Conservation (phyloP, 1,140 invertebrate genomes). For the Drosophila burlai region DNA sequence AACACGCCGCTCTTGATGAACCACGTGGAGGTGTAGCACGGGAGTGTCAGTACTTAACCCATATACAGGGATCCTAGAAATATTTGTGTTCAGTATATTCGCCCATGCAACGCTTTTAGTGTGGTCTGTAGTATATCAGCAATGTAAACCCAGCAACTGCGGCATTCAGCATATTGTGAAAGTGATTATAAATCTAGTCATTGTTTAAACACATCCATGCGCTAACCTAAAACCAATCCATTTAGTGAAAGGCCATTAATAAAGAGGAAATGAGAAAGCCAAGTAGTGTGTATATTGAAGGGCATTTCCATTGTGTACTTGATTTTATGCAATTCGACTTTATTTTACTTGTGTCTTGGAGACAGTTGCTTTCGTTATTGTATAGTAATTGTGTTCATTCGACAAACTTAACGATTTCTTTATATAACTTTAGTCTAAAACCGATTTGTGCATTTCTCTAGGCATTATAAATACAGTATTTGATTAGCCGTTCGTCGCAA, state of each 20-base stretch:
- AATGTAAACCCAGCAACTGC: conserved; percentile 31
- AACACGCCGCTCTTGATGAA: conserved; percentile 80
- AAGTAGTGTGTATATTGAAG: conserved; percentile 8
- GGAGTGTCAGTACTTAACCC: conserved; percentile 20
- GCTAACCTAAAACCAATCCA: conserved; percentile 27
- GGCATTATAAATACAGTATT: conserved; percentile 54
- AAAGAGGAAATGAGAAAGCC: conserved; percentile 8
- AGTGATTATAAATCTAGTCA: conserved; percentile 82
- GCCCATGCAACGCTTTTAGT: conserved; percentile 63
- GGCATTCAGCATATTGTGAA: conserved; percentile 75
- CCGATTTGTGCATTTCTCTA: conserved; percentile 77
- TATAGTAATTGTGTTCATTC: conserved; percentile 53
- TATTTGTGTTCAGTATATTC: conserved; percentile 56
- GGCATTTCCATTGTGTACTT: conserved; percentile 30
- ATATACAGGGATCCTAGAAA: conserved; percentile 55
- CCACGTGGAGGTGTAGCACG: conserved; percentile 70
- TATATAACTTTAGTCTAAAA: conserved; percentile 73
- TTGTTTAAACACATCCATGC: conserved; percentile 57
- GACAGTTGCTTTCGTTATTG: conserved; percentile 58
- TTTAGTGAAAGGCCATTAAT: conserved; percentile 42
- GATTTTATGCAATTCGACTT: conserved; percentile 37
- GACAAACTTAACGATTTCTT: conserved; percentile 73
- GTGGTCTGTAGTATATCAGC: conserved; percentile 27
- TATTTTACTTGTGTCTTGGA: conserved; percentile 54
- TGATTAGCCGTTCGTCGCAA: conserved; percentile 34